Base-by-base conservation (phyloP, 2,113 vertebrate genomes). In the Cochlearius cochlearius region DNA sequence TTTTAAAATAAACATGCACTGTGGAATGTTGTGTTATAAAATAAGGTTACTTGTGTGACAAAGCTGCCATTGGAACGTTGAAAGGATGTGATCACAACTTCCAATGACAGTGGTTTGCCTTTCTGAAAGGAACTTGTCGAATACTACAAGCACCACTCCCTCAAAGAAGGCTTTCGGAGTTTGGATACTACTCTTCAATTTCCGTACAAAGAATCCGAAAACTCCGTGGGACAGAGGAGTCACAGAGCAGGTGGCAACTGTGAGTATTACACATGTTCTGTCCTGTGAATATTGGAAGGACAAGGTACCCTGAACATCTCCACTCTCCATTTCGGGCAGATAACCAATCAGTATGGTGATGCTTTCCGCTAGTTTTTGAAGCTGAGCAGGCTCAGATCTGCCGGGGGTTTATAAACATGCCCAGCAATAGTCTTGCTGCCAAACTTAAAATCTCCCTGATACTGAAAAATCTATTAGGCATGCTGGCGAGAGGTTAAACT, bases 91-190 rank as follows among this genome's bases (percentile, higher is more conserved):
- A 59, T 83, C 92, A 73, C 56, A 49, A 7, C 95, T 59, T 91
- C 88, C 88, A 78, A 9, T 89, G n/a, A 56, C 52, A 25, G 10
- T 68, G 3, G 91, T 79, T 56, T 92, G 88, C 25, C 50, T 72
- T 92, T 73, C 72, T 85, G 34, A 71, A 97, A 99, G 99, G 99
- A 99, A 96, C 98, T 99, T 5, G 98, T 99, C 30, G 99, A 99
- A 81, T 99, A 99, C 95, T 99, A 99, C 95, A 99, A 99, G 77
- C 99, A 99, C 91, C 99, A 99, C 86, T 99, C 99, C 67, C 98
- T 99, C 56, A 99, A 99, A 96, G 99, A 99, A 98, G 99, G 99
- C 7, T 99, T 99, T 87, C 96, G 99, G 96, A 99, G 98, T 96
- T 97, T 99, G 97, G 99, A 99, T 96, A 99, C 99, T 12, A 99